A percentile compares a stretch with the other conserved stretches of the same genome.
phyloP scores from a whole-genome alignment of 1,140 invertebrate genomes.

The Lepidurus couesii region DNA sequence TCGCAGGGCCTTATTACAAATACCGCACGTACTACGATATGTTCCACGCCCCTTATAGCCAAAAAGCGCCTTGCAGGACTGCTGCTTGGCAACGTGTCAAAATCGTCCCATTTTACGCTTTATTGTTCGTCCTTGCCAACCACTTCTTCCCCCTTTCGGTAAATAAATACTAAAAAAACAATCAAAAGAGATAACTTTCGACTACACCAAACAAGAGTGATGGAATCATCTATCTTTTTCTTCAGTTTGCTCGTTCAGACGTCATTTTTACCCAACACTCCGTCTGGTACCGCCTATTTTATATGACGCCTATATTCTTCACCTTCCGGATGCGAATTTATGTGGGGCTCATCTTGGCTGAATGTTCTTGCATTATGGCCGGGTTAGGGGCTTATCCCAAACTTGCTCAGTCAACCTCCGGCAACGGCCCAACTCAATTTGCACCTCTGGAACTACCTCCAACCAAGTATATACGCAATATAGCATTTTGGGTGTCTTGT shows the following conservation, averaged over 20 bases:
- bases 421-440: conserved; percentile 67
- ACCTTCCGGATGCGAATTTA: conserved; percentile 85
- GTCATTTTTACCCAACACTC: conserved; percentile 60
- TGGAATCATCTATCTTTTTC: conserved; percentile 26
- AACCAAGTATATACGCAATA: conserved; percentile 3
- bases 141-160: conserved; percentile 68
- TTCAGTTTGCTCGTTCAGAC: conserved; percentile 62
- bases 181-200: neutral
- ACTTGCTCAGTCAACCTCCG: conserved; percentile 60
- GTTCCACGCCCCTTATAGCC: conserved; percentile 59
- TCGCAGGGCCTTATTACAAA: conserved; percentile 78
- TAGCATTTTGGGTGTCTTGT: neutral
- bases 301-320: conserved; percentile 79
- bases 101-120: conserved; percentile 59
- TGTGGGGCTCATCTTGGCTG: conserved; percentile 78
- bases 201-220: neutral
- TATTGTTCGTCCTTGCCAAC: conserved; percentile 60
- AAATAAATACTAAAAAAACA: conserved; percentile 38
- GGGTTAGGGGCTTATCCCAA: conserved; percentile 86
- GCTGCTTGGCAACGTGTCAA: conserved; percentile 61
- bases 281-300: conserved; percentile 70
- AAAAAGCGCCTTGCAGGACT: conserved; percentile 56
- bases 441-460: conserved; percentile 42
- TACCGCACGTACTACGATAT: conserved; percentile 80
- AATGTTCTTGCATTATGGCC: conserved; percentile 83